phyloP scores from a whole-genome alignment of 2,888 invertebrate species.

The Anthophora plumipes region DNA sequence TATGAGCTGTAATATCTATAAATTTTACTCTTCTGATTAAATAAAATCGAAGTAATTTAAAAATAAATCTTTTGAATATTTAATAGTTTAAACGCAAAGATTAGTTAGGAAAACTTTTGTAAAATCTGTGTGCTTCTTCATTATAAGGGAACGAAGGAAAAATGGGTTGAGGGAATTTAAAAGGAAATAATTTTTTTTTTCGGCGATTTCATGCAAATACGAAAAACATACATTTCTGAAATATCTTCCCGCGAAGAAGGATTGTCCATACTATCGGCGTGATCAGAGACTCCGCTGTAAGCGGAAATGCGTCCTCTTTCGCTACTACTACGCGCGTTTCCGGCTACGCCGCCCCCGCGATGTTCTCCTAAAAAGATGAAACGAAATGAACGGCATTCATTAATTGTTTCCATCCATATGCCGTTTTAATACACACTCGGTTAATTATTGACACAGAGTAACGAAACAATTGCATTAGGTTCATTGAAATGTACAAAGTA shows the following conservation, averaged over 20 bases:
- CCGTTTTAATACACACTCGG: background rate
- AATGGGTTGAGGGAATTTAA: background rate
- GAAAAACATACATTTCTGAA: slow-evolving; percentile 81
- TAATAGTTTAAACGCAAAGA: background rate
- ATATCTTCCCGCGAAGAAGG: slow-evolving; percentile 83
- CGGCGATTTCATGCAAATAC: slow-evolving; percentile 12
- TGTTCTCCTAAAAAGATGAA: slow-evolving; percentile 82
- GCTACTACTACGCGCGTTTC: slow-evolving; percentile 80
- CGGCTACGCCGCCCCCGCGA: slow-evolving; percentile 81
- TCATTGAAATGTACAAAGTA: background rate
- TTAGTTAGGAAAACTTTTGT: background rate
- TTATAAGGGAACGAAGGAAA: background rate
- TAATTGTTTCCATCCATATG: slow-evolving; percentile 53
- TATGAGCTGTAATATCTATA: too few relatives aligned
- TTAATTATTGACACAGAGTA: background rate
- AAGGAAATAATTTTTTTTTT: slow-evolving; percentile 11
- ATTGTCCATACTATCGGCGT: slow-evolving; percentile 82
- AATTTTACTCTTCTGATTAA: too few relatives aligned
- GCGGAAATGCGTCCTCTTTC: slow-evolving; percentile 82
- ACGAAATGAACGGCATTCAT: slow-evolving; percentile 75
- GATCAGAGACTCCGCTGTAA: slow-evolving; percentile 78
- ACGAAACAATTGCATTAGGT: background rate
- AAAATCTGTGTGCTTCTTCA: background rate
- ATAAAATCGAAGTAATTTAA: background rate
- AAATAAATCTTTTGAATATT: background rate